Evolutionary conservation across 1,140 invertebrate species (phyloP).

Genomic region (Phthorimaea operculella): DNA sequence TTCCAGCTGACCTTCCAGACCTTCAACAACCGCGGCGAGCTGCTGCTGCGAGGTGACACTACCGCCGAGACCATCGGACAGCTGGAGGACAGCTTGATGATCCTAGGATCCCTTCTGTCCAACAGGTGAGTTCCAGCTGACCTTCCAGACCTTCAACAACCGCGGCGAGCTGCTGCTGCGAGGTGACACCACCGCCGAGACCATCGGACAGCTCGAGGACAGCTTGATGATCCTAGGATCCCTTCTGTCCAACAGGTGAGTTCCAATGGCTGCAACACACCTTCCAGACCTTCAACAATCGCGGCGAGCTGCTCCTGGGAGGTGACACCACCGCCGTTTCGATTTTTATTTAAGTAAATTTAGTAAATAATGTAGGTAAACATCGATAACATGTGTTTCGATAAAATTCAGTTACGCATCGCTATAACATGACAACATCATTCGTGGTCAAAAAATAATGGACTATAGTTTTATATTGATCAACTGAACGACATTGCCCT

Average conservation of each 20-base stretch:
- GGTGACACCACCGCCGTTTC: constrained; percentile 95
- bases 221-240: constrained; percentile 96
- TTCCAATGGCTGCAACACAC: too few relatives aligned
- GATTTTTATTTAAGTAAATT: too few relatives aligned
- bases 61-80: constrained; percentile 95
- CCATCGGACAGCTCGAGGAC: constrained; percentile 93
- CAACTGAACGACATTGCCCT: too few relatives aligned
- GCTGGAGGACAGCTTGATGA: constrained; percentile 96
- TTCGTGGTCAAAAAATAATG: too few relatives aligned
- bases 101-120: constrained; percentile 91
- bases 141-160: constrained; percentile 81
- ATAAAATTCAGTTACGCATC: too few relatives aligned
- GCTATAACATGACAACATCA: too few relatives aligned
- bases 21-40: constrained; percentile 96
- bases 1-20: constrained; percentile 10
- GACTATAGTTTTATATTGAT: too few relatives aligned
- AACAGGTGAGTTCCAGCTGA: constrained; percentile 76
- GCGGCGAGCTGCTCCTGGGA: constrained; percentile 90
- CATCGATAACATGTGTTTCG: too few relatives aligned
- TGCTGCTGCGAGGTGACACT: constrained; percentile 91
- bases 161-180: constrained; percentile 91
- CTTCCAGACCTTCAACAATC: constrained; percentile 82
- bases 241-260: constrained; percentile 85
- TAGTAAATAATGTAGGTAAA: too few relatives aligned
- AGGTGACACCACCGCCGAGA: constrained; percentile 95